These are phyloP conservation scores for Monopterus albus DNA, from an alignment of 2,113 vertebrate genomes.

Conservation along the genomic window DNA sequence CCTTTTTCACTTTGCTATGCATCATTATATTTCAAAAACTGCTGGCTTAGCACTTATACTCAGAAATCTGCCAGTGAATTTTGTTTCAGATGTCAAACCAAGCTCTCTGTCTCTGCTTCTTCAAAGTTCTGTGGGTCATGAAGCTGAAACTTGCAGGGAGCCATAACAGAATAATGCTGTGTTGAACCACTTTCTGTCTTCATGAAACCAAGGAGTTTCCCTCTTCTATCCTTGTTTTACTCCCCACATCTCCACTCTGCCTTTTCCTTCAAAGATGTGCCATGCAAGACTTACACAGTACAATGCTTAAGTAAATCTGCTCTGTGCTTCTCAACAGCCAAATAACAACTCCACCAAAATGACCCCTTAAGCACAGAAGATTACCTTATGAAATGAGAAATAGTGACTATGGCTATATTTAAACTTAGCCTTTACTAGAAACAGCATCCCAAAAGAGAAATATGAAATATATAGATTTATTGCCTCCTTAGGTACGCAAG, in stretches of 20 bases:
- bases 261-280: conserved; percentile 22
- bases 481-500: conserved; percentile 65
- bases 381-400: conserved; percentile 66
- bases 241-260: background rate
- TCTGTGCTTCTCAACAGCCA: conserved; percentile 39
- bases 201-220: background rate
- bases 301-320: conserved; percentile 50
- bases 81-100: conserved; percentile 15
- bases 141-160: conserved; percentile 12
- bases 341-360: conserved; percentile 50
- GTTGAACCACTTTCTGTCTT: background rate
- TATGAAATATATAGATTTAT: conserved; percentile 72
- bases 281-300: conserved; percentile 45
- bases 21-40: background rate
- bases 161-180: background rate
- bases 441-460: conserved; percentile 61
- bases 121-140: conserved; percentile 6
- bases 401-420: conserved; percentile 61
- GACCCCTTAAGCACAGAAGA: conserved; percentile 62
- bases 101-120: background rate
- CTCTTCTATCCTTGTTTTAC: conserved; percentile 1
- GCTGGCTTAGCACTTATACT: background rate
- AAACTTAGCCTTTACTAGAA: conserved; percentile 55
- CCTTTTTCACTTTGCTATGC: background rate
- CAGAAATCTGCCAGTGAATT: background rate